phyloP scores from a whole-genome alignment of 2,888 invertebrate genomes.

The Thymelicus lineola region DNA sequence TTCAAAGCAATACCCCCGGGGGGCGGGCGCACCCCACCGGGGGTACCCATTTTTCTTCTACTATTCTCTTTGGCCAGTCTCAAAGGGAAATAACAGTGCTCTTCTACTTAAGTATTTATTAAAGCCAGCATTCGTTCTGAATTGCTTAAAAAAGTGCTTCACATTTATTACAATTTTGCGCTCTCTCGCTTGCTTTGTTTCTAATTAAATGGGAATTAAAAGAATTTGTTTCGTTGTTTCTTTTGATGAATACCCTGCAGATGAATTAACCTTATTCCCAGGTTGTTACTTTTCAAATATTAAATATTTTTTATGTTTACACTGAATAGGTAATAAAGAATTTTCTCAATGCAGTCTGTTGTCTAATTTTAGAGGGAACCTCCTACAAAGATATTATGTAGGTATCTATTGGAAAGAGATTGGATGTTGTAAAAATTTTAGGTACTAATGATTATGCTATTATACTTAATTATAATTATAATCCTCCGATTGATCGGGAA shows the following conservation, averaged over 20 bases:
- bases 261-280: not conserved
- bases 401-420: too few species aligned
- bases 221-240: slow-evolving; percentile 38
- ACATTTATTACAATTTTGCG: slow-evolving; percentile 46
- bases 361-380: not conserved
- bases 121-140: slow-evolving; percentile 76
- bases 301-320: not conserved
- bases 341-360: not conserved
- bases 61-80: slow-evolving; percentile 80
- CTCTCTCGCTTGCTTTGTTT: slow-evolving; percentile 34
- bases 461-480: too few species aligned
- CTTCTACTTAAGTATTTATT: slow-evolving; percentile 79
- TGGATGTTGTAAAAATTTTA: too few species aligned
- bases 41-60: slow-evolving; percentile 73
- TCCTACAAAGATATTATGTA: too few species aligned
- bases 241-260: slow-evolving; percentile 30
- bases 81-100: slow-evolving; percentile 78
- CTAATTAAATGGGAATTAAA: slow-evolving; percentile 36
- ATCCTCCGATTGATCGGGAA: too few species aligned
- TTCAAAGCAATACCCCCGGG: slow-evolving; percentile 64
- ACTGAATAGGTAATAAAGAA: not conserved
- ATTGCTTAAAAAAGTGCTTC: slow-evolving; percentile 71
- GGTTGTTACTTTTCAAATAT: not conserved
- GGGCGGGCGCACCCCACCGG: slow-evolving; percentile 50
- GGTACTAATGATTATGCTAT: too few species aligned